Percentiles rank a stretch among this genome's conserved stretches.
phyloP scores from a whole-genome alignment of 2,113 vertebrate species.

The Dascyllus trimaculatus region DNA sequence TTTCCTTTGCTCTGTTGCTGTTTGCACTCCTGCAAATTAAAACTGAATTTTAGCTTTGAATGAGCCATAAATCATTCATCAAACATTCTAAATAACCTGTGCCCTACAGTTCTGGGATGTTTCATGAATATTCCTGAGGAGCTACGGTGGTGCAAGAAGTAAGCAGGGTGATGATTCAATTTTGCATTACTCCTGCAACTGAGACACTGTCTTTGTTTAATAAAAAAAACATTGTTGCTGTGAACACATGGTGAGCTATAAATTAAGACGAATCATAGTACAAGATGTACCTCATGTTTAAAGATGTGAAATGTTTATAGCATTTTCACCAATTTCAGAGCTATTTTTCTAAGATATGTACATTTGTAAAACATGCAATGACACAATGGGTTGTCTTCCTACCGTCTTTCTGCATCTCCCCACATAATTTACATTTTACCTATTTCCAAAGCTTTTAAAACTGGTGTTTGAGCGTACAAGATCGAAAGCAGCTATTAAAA shows the following conservation, averaged over 20 bases:
- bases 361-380: background rate
- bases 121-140: slow-evolving; percentile 28
- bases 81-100: slow-evolving; percentile 24
- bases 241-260: background rate
- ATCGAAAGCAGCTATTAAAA: background rate
- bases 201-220: background rate
- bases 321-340: background rate
- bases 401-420: background rate
- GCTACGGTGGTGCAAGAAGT: background rate
- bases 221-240: slow-evolving; percentile 2
- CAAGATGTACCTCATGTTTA: background rate
- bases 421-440: background rate
- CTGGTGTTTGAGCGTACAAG: background rate
- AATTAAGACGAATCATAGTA: background rate
- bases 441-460: background rate
- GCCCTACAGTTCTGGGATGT: slow-evolving; percentile 9
- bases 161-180: background rate
- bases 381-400: background rate
- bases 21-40: slow-evolving; percentile 18
- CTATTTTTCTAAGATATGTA: background rate
- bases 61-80: slow-evolving; percentile 35
- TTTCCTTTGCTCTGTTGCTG: background rate
- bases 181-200: slow-evolving; percentile 10
- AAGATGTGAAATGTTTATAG: background rate
- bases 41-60: slow-evolving; percentile 34